Evolutionary conservation across 2,888 invertebrate species (phyloP).

Genomic region (Drosophila niveifrons): DNA sequence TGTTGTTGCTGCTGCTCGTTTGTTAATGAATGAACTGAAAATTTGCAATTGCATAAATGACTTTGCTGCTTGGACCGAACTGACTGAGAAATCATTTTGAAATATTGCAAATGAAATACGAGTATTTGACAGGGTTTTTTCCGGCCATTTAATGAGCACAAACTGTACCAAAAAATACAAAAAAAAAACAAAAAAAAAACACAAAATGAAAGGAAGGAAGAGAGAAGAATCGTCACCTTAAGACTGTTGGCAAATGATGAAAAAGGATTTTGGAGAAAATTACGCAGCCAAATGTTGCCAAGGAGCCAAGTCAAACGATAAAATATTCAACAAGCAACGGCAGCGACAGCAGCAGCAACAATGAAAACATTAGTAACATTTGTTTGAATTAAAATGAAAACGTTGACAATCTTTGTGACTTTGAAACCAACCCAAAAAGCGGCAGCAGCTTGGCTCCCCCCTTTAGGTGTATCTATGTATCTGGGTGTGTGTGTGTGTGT

Average conservation of each 20-base stretch:
- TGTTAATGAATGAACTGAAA: conserved; percentile 57
- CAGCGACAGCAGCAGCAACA: conserved; percentile 48
- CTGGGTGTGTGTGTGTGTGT: conserved; percentile 31
- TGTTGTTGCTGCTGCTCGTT: conserved; percentile 33
- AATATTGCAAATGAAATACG: conserved; percentile 28
- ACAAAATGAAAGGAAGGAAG: not conserved
- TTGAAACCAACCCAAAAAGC: conserved; percentile 69
- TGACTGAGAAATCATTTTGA: conserved; percentile 12
- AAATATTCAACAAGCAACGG: conserved; percentile 79
- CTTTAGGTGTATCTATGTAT: conserved; percentile 11
- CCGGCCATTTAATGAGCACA: conserved; percentile 39
- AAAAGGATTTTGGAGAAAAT: conserved; percentile 71
- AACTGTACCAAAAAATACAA: conserved; percentile 12
- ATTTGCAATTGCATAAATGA: conserved; percentile 63
- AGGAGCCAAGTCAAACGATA: conserved; percentile 74
- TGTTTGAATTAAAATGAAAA: conserved; percentile 82
- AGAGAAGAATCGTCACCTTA: conserved; percentile 7
- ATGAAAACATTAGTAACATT: conserved; percentile 78
- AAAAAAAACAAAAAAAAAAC: too few species aligned
- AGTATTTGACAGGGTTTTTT: conserved; percentile 14
- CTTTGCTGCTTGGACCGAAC: conserved; percentile 17
- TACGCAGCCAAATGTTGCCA: conserved; percentile 79
- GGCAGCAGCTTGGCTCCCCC: conserved; percentile 49
- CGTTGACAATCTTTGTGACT: conserved; percentile 77
- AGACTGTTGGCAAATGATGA: conserved; percentile 50